Evolutionary conservation across 2,113 vertebrate genomes (phyloP).

Genomic region (Hypanus sabinus): DNA sequence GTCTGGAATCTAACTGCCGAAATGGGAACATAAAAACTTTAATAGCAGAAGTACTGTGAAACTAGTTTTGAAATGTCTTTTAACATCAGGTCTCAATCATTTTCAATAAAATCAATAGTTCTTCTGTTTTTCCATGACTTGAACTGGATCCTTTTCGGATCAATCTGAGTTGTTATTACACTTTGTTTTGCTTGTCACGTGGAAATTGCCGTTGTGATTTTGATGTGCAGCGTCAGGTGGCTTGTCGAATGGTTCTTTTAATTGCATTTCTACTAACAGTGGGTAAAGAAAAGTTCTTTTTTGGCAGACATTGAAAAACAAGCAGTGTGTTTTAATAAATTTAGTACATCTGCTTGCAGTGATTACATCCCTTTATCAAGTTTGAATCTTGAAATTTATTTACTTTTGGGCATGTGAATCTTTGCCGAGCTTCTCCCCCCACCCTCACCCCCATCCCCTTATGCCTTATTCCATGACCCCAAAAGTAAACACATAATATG

Average conservation of each 20-base stretch:
- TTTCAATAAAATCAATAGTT: not conserved
- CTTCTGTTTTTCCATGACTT: constrained; percentile 7
- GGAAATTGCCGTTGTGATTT: not conserved
- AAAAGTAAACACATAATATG: not conserved
- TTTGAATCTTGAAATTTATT: not conserved
- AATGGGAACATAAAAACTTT: not conserved
- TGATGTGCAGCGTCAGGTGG: not conserved
- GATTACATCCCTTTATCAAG: not conserved
- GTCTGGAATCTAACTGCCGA: not conserved
- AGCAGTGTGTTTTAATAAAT: not conserved
- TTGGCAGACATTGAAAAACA: not conserved
- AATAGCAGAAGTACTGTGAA: not conserved
- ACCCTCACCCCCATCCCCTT: not conserved
- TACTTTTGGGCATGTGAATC: not conserved
- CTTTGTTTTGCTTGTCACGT: not conserved
- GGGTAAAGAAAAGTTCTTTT: not conserved
- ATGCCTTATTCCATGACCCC: not conserved
- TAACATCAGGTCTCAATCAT: not conserved
- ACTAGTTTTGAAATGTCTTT: not conserved
- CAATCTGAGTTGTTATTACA: not conserved
- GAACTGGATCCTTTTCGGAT: not conserved
- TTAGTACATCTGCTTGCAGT: not conserved
- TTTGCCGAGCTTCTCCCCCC: no score
- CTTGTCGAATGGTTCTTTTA: not conserved
- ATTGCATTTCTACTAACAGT: not conserved